These are phyloP conservation scores for Ephydatia muelleri DNA, from an alignment of 37 sponge, comb jelly and placozoan species.

Conservation along the genomic window DNA sequence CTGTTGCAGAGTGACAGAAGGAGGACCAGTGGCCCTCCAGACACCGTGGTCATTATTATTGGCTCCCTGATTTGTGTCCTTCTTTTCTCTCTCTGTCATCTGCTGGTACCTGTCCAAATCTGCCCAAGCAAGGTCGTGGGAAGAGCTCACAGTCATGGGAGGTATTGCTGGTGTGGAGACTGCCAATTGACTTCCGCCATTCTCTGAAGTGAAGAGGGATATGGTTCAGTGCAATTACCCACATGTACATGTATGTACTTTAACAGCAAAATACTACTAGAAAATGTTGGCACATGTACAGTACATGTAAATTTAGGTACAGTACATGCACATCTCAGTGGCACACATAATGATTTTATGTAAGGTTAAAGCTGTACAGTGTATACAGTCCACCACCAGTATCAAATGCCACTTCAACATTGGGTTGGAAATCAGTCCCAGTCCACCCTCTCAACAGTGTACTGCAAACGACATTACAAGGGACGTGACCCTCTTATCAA, in stretches of 20 bases:
- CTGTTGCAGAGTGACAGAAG: background rate
- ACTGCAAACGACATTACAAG: background rate
- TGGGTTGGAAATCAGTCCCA: background rate
- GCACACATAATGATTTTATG: no score
- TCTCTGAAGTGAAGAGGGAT: background rate
- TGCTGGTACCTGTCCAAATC: slow-evolving; percentile 25
- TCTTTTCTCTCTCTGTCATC: slow-evolving; percentile 51
- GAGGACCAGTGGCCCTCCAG: slow-evolving; percentile 4
- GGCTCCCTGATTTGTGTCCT: slow-evolving; percentile 15
- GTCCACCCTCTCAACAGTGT: no score
- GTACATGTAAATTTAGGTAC: no score
- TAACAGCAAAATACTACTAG: no score
- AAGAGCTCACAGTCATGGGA: background rate
- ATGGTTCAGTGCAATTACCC: no score
- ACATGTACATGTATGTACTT: no score
- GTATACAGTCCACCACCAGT: no score
- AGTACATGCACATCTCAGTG: no score
- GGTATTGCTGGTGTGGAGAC: background rate
- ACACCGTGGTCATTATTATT: slow-evolving; percentile 12
- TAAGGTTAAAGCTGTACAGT: no score
- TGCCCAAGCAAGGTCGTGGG: background rate
- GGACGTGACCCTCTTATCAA: background rate
- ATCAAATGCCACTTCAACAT: slow-evolving; percentile 14
- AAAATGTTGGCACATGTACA: no score
- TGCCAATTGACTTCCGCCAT: background rate